These are phyloP conservation scores for Varanus salvator DNA, from an alignment of 2,113 vertebrate species.

Conservation along the genomic window DNA sequence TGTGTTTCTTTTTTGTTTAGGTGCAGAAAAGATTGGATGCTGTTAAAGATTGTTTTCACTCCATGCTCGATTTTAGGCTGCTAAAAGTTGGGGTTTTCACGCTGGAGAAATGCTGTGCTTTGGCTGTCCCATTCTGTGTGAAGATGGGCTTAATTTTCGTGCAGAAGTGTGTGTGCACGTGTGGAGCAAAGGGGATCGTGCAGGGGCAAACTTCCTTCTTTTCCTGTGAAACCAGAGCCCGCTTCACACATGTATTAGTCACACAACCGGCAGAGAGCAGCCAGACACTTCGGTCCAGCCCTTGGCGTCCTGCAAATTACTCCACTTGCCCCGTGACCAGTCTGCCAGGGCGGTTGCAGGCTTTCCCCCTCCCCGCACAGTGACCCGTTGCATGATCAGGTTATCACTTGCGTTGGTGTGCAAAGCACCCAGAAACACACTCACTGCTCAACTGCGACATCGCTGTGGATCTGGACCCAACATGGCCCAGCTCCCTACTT, in stretches of 20 bases:
- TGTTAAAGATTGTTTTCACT: slow-evolving; percentile 5
- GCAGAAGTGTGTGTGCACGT: not conserved
- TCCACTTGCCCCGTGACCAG: too few relatives aligned
- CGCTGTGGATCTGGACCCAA: too few relatives aligned
- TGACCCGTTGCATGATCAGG: too few relatives aligned
- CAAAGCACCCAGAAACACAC: too few relatives aligned
- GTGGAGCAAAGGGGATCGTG: not conserved
- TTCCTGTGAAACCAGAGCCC: not conserved
- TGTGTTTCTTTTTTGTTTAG: slow-evolving; percentile 67
- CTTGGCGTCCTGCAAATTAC: too few relatives aligned
- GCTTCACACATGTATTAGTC: not conserved
- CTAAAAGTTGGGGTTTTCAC: not conserved
- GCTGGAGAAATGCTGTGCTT: not conserved
- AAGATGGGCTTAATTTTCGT: not conserved
- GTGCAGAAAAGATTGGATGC: slow-evolving; percentile 52
- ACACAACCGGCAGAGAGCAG: too few relatives aligned
- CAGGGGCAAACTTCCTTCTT: not conserved
- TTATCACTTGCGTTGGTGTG: too few relatives aligned
- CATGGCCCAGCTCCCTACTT: too few relatives aligned
- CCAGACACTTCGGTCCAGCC: not conserved
- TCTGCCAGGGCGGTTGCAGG: too few relatives aligned
- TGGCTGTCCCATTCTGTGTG: not conserved
- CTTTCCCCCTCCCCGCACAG: too few relatives aligned
- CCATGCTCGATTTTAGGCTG: not conserved
- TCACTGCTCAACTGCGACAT: too few relatives aligned